These are phyloP conservation scores for Rhagoletis pomonella DNA, from an alignment of 1,140 invertebrate species.

Conservation along the genomic window DNA sequence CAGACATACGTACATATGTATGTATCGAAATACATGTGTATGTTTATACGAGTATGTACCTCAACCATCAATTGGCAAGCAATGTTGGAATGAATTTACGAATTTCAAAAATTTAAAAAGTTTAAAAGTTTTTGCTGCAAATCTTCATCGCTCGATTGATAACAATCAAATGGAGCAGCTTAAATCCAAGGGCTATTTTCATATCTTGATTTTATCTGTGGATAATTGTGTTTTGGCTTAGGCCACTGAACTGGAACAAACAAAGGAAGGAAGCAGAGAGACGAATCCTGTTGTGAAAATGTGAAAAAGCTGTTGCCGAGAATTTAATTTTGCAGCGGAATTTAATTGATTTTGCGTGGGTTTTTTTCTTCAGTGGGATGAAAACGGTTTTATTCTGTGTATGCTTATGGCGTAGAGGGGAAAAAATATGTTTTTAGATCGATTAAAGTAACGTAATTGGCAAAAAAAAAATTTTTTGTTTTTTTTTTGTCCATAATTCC, in stretches of 20 bases:
- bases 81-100: too few relatives aligned
- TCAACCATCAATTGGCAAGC: too few relatives aligned
- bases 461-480: too few relatives aligned
- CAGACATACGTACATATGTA: neutral
- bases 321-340: slow-evolving; percentile 30
- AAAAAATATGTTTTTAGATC: too few relatives aligned
- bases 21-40: neutral
- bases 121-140: slow-evolving; percentile 37
- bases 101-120: neutral
- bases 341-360: slow-evolving; percentile 3
- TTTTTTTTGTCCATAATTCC: too few relatives aligned
- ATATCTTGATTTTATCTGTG: slow-evolving; percentile 11
- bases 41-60: neutral
- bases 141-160: neutral
- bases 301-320: neutral
- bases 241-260: slow-evolving; percentile 12
- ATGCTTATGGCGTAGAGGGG: neutral
- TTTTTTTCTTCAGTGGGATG: neutral
- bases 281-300: neutral
- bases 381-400: neutral
- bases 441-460: too few relatives aligned
- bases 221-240: slow-evolving; percentile 37
- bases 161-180: neutral
- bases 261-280: neutral
- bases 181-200: neutral